A percentile compares a stretch with the other conserved stretches of the same genome.
Evolutionary conservation across 2,797 vertebrate species (phyloP).

Genomic region (Atherinosoma microstoma): DNA sequence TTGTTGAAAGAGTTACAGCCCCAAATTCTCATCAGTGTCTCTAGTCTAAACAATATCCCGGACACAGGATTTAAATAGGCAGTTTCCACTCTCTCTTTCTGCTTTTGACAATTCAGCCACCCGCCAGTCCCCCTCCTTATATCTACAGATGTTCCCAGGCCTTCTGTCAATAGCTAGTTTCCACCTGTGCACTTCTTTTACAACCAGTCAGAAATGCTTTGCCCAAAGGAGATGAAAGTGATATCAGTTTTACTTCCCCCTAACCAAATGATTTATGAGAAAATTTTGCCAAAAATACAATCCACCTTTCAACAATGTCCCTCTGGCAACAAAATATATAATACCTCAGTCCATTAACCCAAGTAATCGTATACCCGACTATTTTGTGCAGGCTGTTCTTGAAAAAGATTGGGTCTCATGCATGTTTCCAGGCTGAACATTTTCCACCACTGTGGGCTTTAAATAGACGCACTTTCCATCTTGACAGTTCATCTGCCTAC

Average conservation of each 20-base stretch:
- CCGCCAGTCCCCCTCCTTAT: constrained; percentile 33
- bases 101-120: constrained; percentile 40
- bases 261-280: constrained; percentile 62
- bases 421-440: constrained; percentile 71
- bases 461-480: constrained; percentile 79
- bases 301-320: constrained; percentile 52
- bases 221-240: constrained; percentile 47
- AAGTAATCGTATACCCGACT: constrained; percentile 68
- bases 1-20: constrained; percentile 76
- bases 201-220: constrained; percentile 42
- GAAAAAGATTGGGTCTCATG: constrained; percentile 69
- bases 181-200: constrained; percentile 58
- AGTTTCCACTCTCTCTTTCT: constrained; percentile 54
- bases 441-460: constrained; percentile 73
- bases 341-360: constrained; percentile 52
- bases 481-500: constrained; percentile 76
- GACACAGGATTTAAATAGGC: constrained; percentile 65
- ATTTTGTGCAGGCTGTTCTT: constrained; percentile 57
- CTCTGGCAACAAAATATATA: constrained; percentile 62
- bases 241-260: constrained; percentile 39
- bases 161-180: constrained; percentile 39
- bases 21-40: constrained; percentile 69
- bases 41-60: constrained; percentile 74
- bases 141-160: constrained; percentile 60
- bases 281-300: constrained; percentile 54